Base-by-base conservation (phyloP, 2,797 vertebrate genomes). In the Myotis pilosus region DNA sequence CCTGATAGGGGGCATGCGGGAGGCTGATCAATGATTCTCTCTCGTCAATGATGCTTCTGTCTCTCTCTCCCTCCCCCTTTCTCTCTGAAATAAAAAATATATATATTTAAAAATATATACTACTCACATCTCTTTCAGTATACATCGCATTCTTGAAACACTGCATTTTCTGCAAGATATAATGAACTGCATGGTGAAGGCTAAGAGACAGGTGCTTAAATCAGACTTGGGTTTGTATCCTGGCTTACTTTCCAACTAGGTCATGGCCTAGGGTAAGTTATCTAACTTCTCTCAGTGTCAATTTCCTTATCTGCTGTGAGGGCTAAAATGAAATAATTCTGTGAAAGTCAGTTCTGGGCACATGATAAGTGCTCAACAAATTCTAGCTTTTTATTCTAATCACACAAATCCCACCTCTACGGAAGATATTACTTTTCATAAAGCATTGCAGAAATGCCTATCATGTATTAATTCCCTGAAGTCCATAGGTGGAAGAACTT, bases 401-500 rank as follows among this genome's bases (percentile, higher is more conserved):
- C 55, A 57, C 30, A 80, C 41, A 36, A 66, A 64, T 53, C 57
- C 36, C 76, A 22, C 22, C 20, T 47, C 22, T 33, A 22, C 41
- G 33, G 41, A 83, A 76, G 41, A 72, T 79, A 86, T 75, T 55
- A 92, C 88, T 66, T 62, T 20, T 66, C 28, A 51, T 51, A 69
- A 94, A 93, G 64, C 41, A 44, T 55, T 79, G 55, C n/a, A 80
- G 55, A 94, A 66, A 76, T 86, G 10, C 4, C 30, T 91, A 44
- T 72, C 41, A 91, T 75, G 23, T 88, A 25, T 83, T 95, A 84
- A 76, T 91, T 19, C 55, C 53, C 62, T 17, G 2, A 94, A 93
- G 92, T 96, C 62, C 89, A 96, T 94, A 96, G 91, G 89, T 96
- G 83, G 83, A 91, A 49, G 66, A 92, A 91, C 92, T 86, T 82